Evolutionary conservation across 2,797 vertebrate genomes (phyloP).

Genomic region (Erpetoichthys calabaricus): DNA sequence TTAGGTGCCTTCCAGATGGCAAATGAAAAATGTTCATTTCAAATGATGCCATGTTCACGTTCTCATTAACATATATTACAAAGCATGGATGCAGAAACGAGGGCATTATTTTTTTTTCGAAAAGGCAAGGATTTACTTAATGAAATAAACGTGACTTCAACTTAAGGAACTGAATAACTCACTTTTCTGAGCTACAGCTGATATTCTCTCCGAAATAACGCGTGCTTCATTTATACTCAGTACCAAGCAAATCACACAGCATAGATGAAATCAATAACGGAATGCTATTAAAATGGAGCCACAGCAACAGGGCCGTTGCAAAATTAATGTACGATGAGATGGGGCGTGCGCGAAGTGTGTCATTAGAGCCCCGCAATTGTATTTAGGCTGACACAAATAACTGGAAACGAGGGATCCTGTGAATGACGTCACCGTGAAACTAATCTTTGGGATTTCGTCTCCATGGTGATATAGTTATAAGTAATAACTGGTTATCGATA

Average conservation of each 20-base stretch:
- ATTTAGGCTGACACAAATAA: background rate
- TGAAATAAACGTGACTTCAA: no score
- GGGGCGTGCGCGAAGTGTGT: background rate
- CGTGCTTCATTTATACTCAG: no score
- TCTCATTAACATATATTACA: no score
- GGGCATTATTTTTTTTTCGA: no score
- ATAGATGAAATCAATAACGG: background rate
- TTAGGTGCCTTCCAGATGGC: no score
- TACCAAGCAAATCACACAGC: background rate
- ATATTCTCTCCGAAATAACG: no score
- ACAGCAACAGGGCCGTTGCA: background rate
- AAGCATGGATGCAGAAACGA: no score
- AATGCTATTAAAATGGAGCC: background rate
- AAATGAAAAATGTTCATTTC: no score
- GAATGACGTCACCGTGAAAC: background rate
- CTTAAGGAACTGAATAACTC: no score
- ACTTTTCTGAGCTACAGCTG: no score
- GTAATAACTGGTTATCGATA: background rate
- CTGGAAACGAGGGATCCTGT: background rate
- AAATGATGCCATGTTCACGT: no score
- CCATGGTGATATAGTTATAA: conserved; percentile 6
- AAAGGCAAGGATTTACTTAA: no score
- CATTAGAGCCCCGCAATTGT: background rate
- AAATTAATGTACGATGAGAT: background rate
- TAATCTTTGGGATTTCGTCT: conserved; percentile 1